These are phyloP conservation scores for Rallus crepitans DNA, from an alignment of 2,797 vertebrate genomes.

Conservation along the genomic window DNA sequence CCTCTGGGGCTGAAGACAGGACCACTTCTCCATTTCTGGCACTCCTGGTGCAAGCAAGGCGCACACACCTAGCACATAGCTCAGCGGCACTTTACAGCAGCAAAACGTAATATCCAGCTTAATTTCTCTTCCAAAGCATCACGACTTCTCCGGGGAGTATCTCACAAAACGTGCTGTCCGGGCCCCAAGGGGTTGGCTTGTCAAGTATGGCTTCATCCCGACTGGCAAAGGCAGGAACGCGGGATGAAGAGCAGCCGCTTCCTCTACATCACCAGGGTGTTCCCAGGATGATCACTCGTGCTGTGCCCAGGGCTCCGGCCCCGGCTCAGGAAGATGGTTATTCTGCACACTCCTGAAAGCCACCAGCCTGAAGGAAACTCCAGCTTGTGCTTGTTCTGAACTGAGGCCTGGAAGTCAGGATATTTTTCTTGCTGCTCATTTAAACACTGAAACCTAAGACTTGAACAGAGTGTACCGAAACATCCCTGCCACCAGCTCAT, in stretches of 20 bases:
- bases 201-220: not conserved
- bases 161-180: not conserved
- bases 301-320: rapidly evolving
- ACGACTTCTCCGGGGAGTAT: not conserved
- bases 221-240: not conserved
- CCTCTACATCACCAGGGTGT: not conserved
- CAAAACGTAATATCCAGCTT: not conserved
- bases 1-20: not conserved
- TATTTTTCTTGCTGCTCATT: not conserved
- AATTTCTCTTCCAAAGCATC: not conserved
- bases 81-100: not conserved
- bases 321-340: not conserved
- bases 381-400: not conserved
- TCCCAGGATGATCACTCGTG: not conserved
- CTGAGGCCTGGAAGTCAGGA: not conserved
- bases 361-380: not conserved
- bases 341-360: constrained; percentile 3
- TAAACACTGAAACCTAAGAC: constrained; percentile 37
- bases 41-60: not conserved
- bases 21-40: not conserved
- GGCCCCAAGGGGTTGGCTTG: not conserved
- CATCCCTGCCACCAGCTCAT: constrained; percentile 41
- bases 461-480: constrained; percentile 4
- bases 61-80: not conserved
- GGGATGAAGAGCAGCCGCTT: not conserved